Evolutionary conservation across 2,113 vertebrate species (phyloP), one percentile per base, ranked within the genome.

Genomic region (Phylloscopus trochiloides): DNA sequence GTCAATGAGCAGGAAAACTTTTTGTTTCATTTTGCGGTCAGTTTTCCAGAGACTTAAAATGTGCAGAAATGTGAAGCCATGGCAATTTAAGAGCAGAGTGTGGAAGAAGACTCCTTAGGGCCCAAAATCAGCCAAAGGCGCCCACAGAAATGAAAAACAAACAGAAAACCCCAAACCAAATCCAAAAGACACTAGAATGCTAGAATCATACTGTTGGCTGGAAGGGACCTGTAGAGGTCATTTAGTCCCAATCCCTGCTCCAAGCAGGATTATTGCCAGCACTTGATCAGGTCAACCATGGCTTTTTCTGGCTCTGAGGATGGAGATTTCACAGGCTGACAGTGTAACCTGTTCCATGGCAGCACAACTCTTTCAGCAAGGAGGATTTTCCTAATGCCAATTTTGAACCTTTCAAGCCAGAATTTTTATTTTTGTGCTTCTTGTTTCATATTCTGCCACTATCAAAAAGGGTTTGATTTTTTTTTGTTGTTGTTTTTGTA

Each of bases 91-190:
- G 42, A 89, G 32, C 19, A 79, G 66, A 11, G 29, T 50, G 54
- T 79, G 28, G 57, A 85, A 85, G 54, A 54, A n/a, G 52, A 38
- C 43, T 84, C 45, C 40, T 88, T 38, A 81, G 24, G 47, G 55
- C 79, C 61, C 67, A 50, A 71, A 93, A 29, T 65, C 58, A 50
- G 54, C 54, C 85, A 81, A 73, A 61, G 36, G 31, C 17, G 1
- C 31, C 28, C 58, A 83, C 45, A 77, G 71, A 70, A 90, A 38
- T 67, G 51, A 76, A 94, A 70, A 67, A 76, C 28, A 90, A 86
- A 22, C 70, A 75, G 48, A 88, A 94, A 94, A 65, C 45, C 65
- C n/a, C 70, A 85, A 94, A 95, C 31, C 57, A 95, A 87, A 92
- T 17, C 1, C 3, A 65, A 72, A 87, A 59, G 20, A 50, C 43